A percentile compares a stretch with the other conserved stretches of the same genome.
phyloP scores from a whole-genome alignment of 2,797 vertebrate species.

The Anguilla anguilla region DNA sequence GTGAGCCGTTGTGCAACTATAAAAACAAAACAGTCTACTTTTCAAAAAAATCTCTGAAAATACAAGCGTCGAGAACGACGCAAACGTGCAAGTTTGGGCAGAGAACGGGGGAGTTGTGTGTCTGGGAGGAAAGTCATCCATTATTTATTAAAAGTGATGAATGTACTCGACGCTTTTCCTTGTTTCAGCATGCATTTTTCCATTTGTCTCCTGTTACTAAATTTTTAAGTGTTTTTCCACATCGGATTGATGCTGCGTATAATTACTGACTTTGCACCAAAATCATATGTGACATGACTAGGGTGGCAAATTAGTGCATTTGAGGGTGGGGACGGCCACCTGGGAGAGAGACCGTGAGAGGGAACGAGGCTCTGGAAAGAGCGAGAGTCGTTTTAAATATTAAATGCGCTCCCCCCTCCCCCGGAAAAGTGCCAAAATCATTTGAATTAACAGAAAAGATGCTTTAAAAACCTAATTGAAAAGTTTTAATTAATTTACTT shows the following conservation, averaged over 20 bases:
- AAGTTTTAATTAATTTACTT: slow-evolving; percentile 74
- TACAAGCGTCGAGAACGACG: slow-evolving; percentile 36
- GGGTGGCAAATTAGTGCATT: slow-evolving; percentile 92
- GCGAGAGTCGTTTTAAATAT: slow-evolving; percentile 90
- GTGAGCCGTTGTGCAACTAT: too few relatives aligned
- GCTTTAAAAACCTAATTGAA: slow-evolving; percentile 66
- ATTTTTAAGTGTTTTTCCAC: slow-evolving; percentile 95
- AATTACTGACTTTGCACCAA: slow-evolving; percentile 95
- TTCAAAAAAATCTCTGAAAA: slow-evolving; percentile 49
- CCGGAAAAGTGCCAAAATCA: slow-evolving; percentile 92
- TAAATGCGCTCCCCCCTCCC: slow-evolving; percentile 82
- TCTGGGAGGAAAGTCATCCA: slow-evolving; percentile 83
- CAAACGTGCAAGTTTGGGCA: slow-evolving; percentile 35
- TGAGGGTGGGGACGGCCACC: slow-evolving; percentile 86
- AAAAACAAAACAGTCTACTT: slow-evolving; percentile 11
- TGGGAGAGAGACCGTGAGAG: slow-evolving; percentile 79
- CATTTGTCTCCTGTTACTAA: slow-evolving; percentile 93
- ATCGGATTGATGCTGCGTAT: slow-evolving; percentile 93
- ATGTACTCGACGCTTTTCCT: slow-evolving; percentile 84
- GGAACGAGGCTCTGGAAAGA: slow-evolving; percentile 70
- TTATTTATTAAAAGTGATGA: slow-evolving; percentile 92
- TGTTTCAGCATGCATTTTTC: slow-evolving; percentile 92
- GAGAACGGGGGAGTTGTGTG: slow-evolving; percentile 54
- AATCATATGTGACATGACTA: slow-evolving; percentile 95
- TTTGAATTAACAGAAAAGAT: slow-evolving; percentile 92